Conservation (phyloP, 2,888 invertebrate species). For the Cerastis rubricosa region DNA sequence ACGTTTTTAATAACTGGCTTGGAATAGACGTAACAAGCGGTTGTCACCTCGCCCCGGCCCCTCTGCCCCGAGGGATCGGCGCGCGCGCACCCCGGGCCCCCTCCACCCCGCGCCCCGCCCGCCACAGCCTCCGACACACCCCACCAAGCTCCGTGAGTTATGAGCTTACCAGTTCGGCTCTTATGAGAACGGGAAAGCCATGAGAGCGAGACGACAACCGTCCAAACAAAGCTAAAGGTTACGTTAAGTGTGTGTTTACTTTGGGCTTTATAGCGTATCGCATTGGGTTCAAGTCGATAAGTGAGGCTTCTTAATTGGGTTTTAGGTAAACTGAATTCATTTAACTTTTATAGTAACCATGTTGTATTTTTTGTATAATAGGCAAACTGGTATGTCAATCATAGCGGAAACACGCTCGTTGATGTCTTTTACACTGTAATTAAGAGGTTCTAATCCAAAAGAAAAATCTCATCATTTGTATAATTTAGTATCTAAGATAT, state of each 20-base stretch:
- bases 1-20: slow-evolving; percentile 92
- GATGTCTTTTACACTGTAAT: slow-evolving; percentile 52
- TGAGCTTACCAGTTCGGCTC: slow-evolving; percentile 80
- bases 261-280: slow-evolving; percentile 61
- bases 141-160: slow-evolving; percentile 84
- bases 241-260: slow-evolving; percentile 75
- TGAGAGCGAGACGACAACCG: slow-evolving; percentile 75
- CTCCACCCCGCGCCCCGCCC: slow-evolving; percentile 71
- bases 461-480: not conserved
- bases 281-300: slow-evolving; percentile 43
- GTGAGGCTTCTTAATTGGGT: slow-evolving; percentile 6
- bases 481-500: not conserved
- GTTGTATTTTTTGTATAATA: not conserved
- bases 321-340: slow-evolving; percentile 18
- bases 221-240: slow-evolving; percentile 74
- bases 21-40: slow-evolving; percentile 90
- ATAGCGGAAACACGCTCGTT: slow-evolving; percentile 22
- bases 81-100: slow-evolving; percentile 79
- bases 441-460: not conserved
- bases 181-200: slow-evolving; percentile 75
- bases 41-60: slow-evolving; percentile 89
- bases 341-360: not conserved
- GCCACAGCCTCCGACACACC: slow-evolving; percentile 85
- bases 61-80: slow-evolving; percentile 77
- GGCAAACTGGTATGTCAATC: not conserved